A percentile compares a stretch with the other conserved stretches of the same genome.
phyloP scores from a whole-genome alignment of 2,888 invertebrate species.

The Cynaeus angustus region DNA sequence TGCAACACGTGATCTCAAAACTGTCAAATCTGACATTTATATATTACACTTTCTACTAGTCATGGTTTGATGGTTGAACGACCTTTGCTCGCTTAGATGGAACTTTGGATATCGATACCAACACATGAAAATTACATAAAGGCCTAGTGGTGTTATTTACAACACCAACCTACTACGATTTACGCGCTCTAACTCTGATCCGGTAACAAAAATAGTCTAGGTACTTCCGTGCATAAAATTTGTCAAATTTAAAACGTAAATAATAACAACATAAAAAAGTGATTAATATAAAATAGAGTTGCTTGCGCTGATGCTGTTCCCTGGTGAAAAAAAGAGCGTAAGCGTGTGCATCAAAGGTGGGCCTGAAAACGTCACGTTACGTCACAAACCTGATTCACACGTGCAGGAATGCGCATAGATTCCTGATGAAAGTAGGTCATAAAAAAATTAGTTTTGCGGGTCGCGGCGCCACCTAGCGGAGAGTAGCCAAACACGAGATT shows the following conservation, averaged over 20 bases:
- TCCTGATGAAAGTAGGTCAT: slow-evolving; percentile 68
- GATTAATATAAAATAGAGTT: slow-evolving; percentile 15
- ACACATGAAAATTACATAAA: neutral
- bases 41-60: slow-evolving; percentile 1
- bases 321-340: slow-evolving; percentile 17
- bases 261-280: neutral
- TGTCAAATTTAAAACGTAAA: no score
- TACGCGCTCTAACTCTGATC: no score
- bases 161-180: no score
- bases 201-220: no score
- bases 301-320: slow-evolving; percentile 50
- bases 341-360: slow-evolving; percentile 55
- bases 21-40: neutral
- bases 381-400: slow-evolving; percentile 70
- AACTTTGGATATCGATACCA: neutral
- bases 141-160: neutral
- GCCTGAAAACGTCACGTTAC: slow-evolving; percentile 63
- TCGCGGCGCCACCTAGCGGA: slow-evolving; percentile 22
- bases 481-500: slow-evolving; percentile 18
- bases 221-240: no score
- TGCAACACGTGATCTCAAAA: neutral
- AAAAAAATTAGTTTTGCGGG: neutral
- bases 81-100: neutral
- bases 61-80: neutral
- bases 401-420: slow-evolving; percentile 71